Conservation (phyloP, 2,797 vertebrate species). For the Malurus leucopterus region DNA sequence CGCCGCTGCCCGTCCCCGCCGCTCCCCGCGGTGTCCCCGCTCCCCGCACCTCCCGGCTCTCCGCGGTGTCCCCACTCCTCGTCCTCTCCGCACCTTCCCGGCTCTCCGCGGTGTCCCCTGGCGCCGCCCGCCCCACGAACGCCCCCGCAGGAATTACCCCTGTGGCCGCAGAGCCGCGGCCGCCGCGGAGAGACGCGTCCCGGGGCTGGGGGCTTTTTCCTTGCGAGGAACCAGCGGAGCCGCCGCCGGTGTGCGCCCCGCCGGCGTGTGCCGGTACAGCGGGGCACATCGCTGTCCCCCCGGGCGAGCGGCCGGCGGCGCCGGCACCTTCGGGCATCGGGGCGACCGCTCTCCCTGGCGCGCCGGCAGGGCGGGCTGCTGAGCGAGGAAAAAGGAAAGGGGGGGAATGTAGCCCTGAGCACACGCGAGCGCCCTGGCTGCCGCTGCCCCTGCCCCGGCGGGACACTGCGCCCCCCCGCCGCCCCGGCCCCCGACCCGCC, state of each 20-base stretch:
- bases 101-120: not conserved
- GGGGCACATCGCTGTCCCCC: not conserved
- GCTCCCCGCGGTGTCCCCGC: too few relatives aligned
- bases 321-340: not conserved
- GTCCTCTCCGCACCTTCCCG: not conserved
- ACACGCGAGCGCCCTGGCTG: not conserved
- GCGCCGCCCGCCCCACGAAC: not conserved
- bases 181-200: not conserved
- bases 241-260: not conserved
- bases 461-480: not conserved
- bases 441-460: not conserved
- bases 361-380: not conserved
- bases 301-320: not conserved
- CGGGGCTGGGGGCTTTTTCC: not conserved
- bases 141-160: not conserved
- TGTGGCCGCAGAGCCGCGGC: not conserved
- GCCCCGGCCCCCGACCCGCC: not conserved
- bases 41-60: not conserved
- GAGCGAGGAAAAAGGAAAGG: rapidly evolving
- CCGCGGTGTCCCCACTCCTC: too few relatives aligned
- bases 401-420: not conserved
- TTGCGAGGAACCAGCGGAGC: not conserved
- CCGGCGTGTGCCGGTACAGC: not conserved
- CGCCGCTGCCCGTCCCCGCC: too few relatives aligned
- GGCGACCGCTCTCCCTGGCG: not conserved